phyloP scores from a whole-genome alignment of 2,113 vertebrate species.

The Pangasianodon gigas region DNA sequence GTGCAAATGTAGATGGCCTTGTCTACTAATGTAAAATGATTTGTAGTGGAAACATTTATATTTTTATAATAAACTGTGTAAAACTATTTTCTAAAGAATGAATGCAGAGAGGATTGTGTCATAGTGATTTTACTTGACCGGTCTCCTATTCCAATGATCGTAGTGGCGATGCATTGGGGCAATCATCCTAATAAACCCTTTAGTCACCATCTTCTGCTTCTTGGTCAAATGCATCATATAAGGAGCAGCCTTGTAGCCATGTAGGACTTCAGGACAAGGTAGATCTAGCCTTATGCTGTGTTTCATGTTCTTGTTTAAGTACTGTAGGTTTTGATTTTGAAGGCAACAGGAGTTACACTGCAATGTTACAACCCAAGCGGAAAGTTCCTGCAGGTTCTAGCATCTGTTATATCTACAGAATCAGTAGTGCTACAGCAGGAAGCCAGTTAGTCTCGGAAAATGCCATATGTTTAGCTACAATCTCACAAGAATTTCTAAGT shows the following conservation, averaged over 20 bases:
- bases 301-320: conserved; percentile 25
- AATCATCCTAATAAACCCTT: conserved; percentile 34
- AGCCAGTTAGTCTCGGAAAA: conserved; percentile 15
- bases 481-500: neutral
- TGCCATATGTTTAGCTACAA: conserved; percentile 16
- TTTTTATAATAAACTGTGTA: conserved; percentile 99
- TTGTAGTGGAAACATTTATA: conserved; percentile 99
- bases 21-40: conserved; percentile 99
- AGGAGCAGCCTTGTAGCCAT: conserved; percentile 4
- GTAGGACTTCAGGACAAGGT: neutral
- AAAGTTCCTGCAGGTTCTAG: neutral
- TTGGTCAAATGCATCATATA: conserved; percentile 13
- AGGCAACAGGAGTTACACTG: neutral
- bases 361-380: neutral
- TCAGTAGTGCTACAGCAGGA: conserved; percentile 1
- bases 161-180: neutral
- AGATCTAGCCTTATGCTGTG: conserved; percentile 2
- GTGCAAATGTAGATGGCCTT: conserved; percentile 96
- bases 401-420: conserved; percentile 14
- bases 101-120: conserved; percentile 67
- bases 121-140: conserved; percentile 57
- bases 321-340: neutral
- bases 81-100: conserved; percentile 99
- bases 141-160: neutral
- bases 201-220: conserved; percentile 25